Evolutionary conservation across 2,113 vertebrate species (phyloP), one percentile per base, ranked within the genome.

Genomic region (Saguinus imperator): DNA sequence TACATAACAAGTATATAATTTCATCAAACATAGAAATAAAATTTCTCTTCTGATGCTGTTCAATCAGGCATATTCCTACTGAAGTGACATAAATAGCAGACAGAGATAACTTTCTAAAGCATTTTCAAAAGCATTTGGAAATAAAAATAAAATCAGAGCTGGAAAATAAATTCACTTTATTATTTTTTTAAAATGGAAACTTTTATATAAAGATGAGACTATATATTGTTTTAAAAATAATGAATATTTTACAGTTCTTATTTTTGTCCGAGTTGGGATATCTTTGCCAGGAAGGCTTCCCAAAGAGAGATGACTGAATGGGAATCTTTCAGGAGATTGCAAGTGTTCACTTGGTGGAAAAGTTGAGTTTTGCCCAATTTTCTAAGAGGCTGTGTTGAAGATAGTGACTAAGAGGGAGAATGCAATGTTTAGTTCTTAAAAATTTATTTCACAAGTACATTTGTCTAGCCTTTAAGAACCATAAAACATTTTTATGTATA

Each of bases 61-160:
- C 17, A 43, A 68, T 52, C 37, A 80, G 2, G 6, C 8, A 50
- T 70, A 9, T 48, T 72, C 17, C 2, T 64, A 48, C 10, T 29
- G 8, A 87, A 94, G 27, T 68, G 11, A 81, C 29, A 52, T 27
- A 14, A 70, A 50, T 2, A 61, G 29, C 58, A 87, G 61, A 95
- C 81, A 57, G 43, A 87, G 23, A 14, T 35, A 50, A 84, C 11
- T 85, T 93, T 43, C 64, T 23, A 89, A 83, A 27, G 5, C n/a
- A 89, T 75, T 94, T 91, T 40, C 79, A 68, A 89, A 94, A 55
- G 1, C 37, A 50, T 40, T 77, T 77, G n/a, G n/a, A 91, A 94
- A 82, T 79, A 72, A 97, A 96, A 89, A 68, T 11, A 81, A 43
- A 87, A n/a, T 21, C 16, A 43, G 43, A 72, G 4, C 23, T 76